These are phyloP conservation scores for Panonychus citri DNA, from an alignment of 1,140 invertebrate genomes.

Conservation along the genomic window DNA sequence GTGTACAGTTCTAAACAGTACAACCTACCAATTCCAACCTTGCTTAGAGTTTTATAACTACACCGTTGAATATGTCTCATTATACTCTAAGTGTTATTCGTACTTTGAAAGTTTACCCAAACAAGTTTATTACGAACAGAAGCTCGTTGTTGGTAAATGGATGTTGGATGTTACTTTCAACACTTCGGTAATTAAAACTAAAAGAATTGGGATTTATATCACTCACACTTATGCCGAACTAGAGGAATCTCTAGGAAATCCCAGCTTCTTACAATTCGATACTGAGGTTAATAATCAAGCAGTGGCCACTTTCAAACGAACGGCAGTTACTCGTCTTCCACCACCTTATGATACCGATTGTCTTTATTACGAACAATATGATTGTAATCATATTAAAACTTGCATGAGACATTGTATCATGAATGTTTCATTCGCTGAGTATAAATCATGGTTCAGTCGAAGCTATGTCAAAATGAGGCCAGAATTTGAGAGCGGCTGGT, in stretches of 20 bases:
- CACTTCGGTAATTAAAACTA: not conserved
- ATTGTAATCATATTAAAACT: not conserved
- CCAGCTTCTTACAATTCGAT: not conserved
- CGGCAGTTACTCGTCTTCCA: not conserved
- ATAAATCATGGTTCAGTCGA: not conserved
- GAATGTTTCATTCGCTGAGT: not conserved
- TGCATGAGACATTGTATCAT: not conserved
- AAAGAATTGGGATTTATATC: not conserved
- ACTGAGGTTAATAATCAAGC: not conserved
- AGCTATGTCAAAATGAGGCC: not conserved
- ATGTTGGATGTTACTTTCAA: not conserved
- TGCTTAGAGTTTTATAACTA: not conserved
- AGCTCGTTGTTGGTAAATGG: not conserved
- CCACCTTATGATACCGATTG: not conserved
- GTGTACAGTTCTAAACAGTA: not conserved
- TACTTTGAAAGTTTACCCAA: not conserved
- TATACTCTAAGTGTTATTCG: not conserved
- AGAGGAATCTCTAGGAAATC: not conserved
- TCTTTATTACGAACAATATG: not conserved
- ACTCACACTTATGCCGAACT: not conserved
- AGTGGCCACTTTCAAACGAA: not conserved
- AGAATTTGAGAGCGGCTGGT: not conserved
- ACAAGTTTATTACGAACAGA: not conserved
- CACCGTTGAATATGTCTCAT: not conserved
- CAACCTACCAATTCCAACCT: not conserved